phyloP scores from a whole-genome alignment of 2,113 vertebrate genomes.

The Aptenodytes patagonicus region DNA sequence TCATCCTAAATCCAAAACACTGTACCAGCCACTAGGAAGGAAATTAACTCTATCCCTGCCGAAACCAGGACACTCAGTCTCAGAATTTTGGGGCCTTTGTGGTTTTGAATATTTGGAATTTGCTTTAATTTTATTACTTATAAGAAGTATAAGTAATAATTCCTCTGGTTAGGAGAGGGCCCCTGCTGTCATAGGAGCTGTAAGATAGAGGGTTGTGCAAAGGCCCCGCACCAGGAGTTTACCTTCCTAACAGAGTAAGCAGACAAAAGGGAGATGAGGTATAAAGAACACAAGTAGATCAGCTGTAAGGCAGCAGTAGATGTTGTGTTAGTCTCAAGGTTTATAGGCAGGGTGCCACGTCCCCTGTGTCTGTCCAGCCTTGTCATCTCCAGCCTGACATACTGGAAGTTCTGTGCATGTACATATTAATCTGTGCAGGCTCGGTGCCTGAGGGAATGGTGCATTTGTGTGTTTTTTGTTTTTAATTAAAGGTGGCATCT shows the following conservation, averaged over 20 bases:
- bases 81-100: neutral
- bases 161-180: neutral
- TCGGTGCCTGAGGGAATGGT: neutral
- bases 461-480: slow-evolving; percentile 20
- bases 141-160: neutral
- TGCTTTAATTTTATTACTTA: neutral
- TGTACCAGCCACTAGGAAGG: too few species aligned
- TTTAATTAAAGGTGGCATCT: slow-evolving; percentile 50
- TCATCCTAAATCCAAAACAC: too few species aligned
- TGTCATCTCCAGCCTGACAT: slow-evolving; percentile 21
- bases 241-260: neutral
- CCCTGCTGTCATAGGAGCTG: neutral
- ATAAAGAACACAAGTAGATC: neutral
- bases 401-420: slow-evolving; percentile 4
- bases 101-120: neutral
- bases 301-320: neutral
- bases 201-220: neutral
- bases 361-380: neutral
- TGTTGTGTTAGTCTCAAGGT: neutral
- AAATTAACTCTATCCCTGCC: too few species aligned
- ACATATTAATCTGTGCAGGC: slow-evolving; percentile 39
- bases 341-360: neutral
- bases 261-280: neutral
- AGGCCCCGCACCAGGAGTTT: neutral
- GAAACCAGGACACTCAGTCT: too few species aligned